Percentiles rank a stretch among this genome's conserved stretches.
Evolutionary conservation across 2,797 vertebrate species (phyloP).

Genomic region (Onychomys torridus): DNA sequence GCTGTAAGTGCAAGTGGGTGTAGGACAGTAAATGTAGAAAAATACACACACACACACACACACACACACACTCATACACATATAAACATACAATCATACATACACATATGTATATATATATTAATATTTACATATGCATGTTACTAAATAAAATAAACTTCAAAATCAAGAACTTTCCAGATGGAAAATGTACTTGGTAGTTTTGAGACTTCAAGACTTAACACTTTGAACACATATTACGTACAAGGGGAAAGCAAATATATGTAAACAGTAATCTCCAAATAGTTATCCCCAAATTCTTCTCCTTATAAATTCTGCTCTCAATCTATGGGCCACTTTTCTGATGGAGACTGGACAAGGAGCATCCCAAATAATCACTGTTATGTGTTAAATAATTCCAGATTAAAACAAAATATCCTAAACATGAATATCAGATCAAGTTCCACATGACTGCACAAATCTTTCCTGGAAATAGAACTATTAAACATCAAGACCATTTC

Average conservation of each 20-base stretch:
- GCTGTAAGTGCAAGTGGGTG: background rate
- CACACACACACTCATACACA: background rate
- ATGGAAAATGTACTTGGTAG: background rate
- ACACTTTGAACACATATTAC: background rate
- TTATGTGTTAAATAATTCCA: background rate
- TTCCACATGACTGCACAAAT: background rate
- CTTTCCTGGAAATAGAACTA: background rate
- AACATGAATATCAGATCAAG: background rate
- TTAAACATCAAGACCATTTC: background rate
- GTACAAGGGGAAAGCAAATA: background rate
- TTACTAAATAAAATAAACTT: background rate
- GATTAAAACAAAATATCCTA: slow-evolving; percentile 19
- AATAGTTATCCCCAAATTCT: background rate
- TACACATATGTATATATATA: background rate
- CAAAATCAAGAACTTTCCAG: background rate
- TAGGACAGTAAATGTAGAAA: background rate
- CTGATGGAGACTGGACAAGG: background rate
- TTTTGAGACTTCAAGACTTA: background rate
- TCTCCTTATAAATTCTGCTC: background rate
- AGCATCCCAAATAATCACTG: background rate
- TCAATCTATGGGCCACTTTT: background rate
- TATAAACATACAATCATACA: background rate
- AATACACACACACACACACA: background rate
- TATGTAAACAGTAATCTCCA: background rate
- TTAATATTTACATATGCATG: background rate